A percentile compares a stretch with the other conserved stretches of the same genome.
Evolutionary conservation across 2,113 vertebrate species (phyloP).

Genomic region (Coptodon bakossiorum): DNA sequence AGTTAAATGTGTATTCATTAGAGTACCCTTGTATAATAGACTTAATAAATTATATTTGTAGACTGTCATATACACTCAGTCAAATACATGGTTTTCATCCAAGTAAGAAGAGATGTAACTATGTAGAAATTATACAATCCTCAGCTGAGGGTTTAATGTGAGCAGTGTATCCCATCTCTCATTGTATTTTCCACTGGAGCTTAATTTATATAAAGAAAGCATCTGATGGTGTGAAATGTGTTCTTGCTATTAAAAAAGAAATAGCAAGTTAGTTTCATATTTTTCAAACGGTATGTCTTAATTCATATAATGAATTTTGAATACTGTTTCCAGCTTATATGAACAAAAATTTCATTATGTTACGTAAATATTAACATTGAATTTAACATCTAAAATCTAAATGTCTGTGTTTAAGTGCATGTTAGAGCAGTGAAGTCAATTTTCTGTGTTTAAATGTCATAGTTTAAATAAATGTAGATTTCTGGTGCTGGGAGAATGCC

Average conservation of each 20-base stretch:
- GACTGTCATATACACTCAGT: background rate
- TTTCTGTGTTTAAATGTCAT: background rate
- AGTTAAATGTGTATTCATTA: background rate
- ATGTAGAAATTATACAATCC: background rate
- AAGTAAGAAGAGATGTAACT: background rate
- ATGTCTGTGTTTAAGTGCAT: background rate
- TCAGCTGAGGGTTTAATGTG: background rate
- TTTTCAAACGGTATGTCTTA: background rate
- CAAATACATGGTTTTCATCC: background rate
- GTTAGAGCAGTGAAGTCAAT: background rate
- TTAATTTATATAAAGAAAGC: background rate
- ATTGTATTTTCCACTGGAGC: background rate
- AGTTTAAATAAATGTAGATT: background rate
- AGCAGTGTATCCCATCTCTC: background rate
- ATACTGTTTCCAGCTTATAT: background rate
- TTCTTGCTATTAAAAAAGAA: background rate
- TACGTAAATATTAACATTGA: background rate
- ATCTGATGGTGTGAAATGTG: background rate
- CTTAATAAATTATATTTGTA: background rate
- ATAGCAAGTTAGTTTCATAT: background rate
- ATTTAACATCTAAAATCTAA: fast-evolving
- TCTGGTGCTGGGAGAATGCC: background rate
- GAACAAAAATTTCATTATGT: fast-evolving
- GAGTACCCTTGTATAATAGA: background rate
- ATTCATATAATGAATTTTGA: background rate